Evolutionary conservation across 30 jellyfish, hydroid and myxozoan species (phyloP), one percentile per base, ranked within the genome.

Genomic region (Aurelia sp.): DNA sequence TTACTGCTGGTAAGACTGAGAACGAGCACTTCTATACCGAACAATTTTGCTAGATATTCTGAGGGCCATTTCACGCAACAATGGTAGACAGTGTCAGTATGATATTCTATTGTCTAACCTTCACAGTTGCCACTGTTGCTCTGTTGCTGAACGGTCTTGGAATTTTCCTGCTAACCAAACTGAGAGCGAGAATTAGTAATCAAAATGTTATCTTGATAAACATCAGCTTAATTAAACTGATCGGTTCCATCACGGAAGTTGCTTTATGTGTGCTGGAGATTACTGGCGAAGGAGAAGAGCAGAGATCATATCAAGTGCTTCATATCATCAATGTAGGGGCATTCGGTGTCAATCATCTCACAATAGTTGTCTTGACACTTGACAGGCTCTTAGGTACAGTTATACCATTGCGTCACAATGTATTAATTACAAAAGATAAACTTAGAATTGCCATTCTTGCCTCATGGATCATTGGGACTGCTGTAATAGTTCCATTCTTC

Each of bases 331-430:
- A 70, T 58, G 92, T 79, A 33, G 92, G 95, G 58, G 67, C 76
- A 50, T 85, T 72, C 59, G 95, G 95, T 18, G 70, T 75, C 74
- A 73, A 85, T 38, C 78, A 85, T 63, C 76, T 85, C 6, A 73
- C 60, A n/a, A 63, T 83, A 17, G 38, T 83, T 33, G 31, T 50
- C n/a, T 24, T 83, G 35, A 70, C 92, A 40, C 60, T 48, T 9
- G 92, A 83, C 63, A 50, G 92, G 51, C 72, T 83, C 35, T 18
- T 83, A 19, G 92, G 87, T 13, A 9, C 75, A 4, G 11, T 33
- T 5, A 27, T 4, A 55, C 82, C 92, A 9, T 47, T 83, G 20
- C 10, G 55, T 3, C 70, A 83, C 61, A 70, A 58, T 24, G 60
- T 10, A 15, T 51, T 33, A 12, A 67, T 71, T 12, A 83, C 92